Evolutionary conservation across 2,113 vertebrate genomes (phyloP).

Genomic region (Leptosomus discolor): DNA sequence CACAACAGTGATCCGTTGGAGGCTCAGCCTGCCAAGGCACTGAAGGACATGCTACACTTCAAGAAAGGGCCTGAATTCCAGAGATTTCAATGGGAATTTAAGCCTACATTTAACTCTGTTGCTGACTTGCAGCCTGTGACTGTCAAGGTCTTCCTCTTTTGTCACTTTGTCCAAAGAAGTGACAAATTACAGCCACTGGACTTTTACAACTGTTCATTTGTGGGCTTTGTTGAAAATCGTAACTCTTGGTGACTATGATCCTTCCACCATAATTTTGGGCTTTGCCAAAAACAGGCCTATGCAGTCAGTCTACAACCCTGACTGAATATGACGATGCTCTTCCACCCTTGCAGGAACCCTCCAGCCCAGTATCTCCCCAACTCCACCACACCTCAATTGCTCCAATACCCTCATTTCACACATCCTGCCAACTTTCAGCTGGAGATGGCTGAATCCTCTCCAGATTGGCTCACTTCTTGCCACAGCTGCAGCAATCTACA

Average conservation of each 20-base stretch:
- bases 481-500: not conserved
- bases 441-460: not conserved
- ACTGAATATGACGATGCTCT: fast-evolving
- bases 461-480: not conserved
- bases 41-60: not conserved
- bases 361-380: not conserved
- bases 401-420: not conserved
- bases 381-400: not conserved
- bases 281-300: not conserved
- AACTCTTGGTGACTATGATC: not conserved
- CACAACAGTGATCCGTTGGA: not conserved
- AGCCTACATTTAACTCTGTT: not conserved
- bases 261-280: not conserved
- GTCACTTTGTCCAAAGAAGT: not conserved
- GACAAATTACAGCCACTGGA: not conserved
- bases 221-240: not conserved
- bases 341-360: not conserved
- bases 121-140: not conserved
- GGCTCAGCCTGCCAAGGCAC: not conserved
- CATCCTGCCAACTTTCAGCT: not conserved
- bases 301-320: not conserved
- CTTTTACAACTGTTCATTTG: not conserved
- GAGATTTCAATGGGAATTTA: not conserved
- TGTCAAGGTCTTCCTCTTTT: not conserved
- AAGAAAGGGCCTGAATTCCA: not conserved